Evolutionary conservation across 1,140 invertebrate species (phyloP), one percentile per base, ranked within the genome.

Genomic region (Drosophila lacteicornis): DNA sequence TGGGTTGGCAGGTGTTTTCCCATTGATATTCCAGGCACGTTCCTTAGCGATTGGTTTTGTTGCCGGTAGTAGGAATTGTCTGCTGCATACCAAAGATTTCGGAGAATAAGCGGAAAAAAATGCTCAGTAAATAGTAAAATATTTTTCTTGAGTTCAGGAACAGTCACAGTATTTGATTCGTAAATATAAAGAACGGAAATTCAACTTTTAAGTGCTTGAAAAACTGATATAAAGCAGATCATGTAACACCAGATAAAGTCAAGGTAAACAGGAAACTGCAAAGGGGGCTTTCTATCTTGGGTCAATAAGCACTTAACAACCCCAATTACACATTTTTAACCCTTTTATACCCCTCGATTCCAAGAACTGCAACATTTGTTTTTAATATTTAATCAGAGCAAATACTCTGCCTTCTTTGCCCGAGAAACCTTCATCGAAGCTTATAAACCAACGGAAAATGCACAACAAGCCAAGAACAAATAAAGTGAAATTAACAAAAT

Each of bases 401-500:
- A 38, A 38, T 38, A 38, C 12, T 13, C 11, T 13, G 12, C 27
- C 13, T 8, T 36, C 2, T 9, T 40, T 38, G 19, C 47, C 33
- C 15, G 40, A 25, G 27, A 43, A 58, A 58, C 17, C 55, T 33
- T 45, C 33, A 25, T n/a, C 15, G 13, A 11, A 13, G 42, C 27
- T 19, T 42, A 53, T 59, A 22, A 58, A 58, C 58, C 65, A 70
- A 67, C 5, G 4, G 7, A 43, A 53, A 67, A 63, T 42, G 27
- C 38, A 17, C 33, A 79, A 81, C 27, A 75, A 66, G 50, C 27
- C 22, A 43, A 67, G 33, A 38, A 42, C 43, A 55, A 78, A 47
- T 77, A 65, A 51, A 49, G 59, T 43, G 46, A 73, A 73, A 73
- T 71, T 38, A 60, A 59, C 25, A 63, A 75, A 81, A 79, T 87